Evolutionary conservation across 2,113 vertebrate genomes (phyloP).

Genomic region (Pelusios castaneus): DNA sequence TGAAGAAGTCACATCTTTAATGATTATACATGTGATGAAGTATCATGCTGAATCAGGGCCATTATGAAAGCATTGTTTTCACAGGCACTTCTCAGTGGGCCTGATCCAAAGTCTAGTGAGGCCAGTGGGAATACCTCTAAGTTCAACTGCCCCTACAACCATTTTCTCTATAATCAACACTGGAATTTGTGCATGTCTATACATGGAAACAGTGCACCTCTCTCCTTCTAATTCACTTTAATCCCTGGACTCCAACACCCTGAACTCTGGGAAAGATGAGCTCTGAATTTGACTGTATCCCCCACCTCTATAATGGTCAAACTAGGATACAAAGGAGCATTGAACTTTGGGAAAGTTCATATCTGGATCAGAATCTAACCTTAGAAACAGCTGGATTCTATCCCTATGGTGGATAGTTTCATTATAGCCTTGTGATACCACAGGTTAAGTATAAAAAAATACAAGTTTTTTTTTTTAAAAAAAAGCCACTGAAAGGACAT

Average conservation of each 20-base stretch:
- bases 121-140: constrained; percentile 58
- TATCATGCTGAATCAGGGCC: constrained; percentile 62
- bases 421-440: background rate
- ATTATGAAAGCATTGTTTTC: constrained; percentile 63
- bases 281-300: background rate
- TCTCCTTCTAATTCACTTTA: constrained; percentile 16
- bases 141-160: constrained; percentile 45
- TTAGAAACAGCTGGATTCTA: background rate
- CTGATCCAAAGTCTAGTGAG: constrained; percentile 65
- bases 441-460: constrained; percentile 33
- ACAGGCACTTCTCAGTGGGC: constrained; percentile 63
- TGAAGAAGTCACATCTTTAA: background rate
- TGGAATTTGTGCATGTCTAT: constrained; percentile 36
- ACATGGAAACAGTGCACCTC: constrained; percentile 53
- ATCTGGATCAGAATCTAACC: background rate
- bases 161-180: constrained; percentile 61
- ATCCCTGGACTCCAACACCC: constrained; percentile 31
- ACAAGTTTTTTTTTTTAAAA: constrained; percentile 49
- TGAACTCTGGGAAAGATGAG: background rate
- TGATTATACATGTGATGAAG: background rate
- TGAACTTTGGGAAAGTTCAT: background rate
- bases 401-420: background rate
- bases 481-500: constrained; percentile 57
- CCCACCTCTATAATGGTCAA: background rate
- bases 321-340: background rate